Evolutionary conservation across 2,888 invertebrate species (phyloP), one percentile per base, ranked within the genome.

Genomic region (Venusia cambrica): DNA sequence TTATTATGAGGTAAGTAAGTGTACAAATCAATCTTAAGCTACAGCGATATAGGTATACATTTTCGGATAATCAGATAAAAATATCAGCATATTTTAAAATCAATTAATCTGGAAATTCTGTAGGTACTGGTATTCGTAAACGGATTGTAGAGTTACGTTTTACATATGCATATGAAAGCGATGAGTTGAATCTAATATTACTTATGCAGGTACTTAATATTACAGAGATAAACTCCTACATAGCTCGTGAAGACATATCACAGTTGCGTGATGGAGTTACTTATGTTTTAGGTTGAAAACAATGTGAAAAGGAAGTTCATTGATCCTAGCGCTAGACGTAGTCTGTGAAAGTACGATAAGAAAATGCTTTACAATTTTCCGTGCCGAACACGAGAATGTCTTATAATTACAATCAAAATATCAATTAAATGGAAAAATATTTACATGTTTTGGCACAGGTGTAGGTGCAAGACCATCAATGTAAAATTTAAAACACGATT

Each of bases 391-490:
- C 6, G 17, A 22, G 28, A 30, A 31, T 14, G 14, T 25, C 10
- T 16, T 10, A 37, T 27, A 26, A 40, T 38, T 25, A 43, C 51
- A 42, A 64, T 55, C 25, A 27, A 55, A n/a, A 65, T 69, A 71
- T 35, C 21, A 33, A 10, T 36, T 26, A 5, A 30, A 33, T 25
- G 73, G 69, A 74, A 71, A 31, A 67, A 73, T 81, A 81, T 81
- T 73, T 81, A 84, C 75, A 81, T 57, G 50, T 60, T 78, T 85
- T 85, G 85, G 85, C 85, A 85, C 85, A 77, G 73, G 68, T 74
- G 71, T 69, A 66, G 80, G 78, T 77, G 73, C 71, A 52, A 53
- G 51, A 64, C 65, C 60, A 65, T 65, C 60, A 68, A 65, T 68
- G 56, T 65, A 62, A 56, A 64, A 21, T 35, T 31, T 16, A 66